Conservation (phyloP, 2,113 vertebrate genomes). For the Dryoscopus gambensis region DNA sequence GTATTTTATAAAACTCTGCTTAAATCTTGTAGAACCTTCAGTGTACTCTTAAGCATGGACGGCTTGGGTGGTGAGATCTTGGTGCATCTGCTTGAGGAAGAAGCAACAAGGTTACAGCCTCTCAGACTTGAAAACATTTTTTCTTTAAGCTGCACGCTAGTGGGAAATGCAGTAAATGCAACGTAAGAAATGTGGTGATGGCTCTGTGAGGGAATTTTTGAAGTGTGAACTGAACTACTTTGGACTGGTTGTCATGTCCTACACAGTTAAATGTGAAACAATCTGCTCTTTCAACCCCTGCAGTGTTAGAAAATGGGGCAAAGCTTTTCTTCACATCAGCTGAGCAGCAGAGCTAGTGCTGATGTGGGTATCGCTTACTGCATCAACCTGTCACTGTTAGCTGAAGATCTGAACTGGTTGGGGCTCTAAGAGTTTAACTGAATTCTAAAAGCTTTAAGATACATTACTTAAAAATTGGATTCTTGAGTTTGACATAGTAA, state of each 20-base stretch:
- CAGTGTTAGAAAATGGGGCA: neutral
- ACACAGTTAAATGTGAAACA: neutral
- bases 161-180: neutral
- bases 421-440: neutral
- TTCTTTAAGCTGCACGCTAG: neutral
- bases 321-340: neutral
- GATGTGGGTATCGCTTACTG: neutral
- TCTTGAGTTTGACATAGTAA: neutral
- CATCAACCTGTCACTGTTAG: neutral
- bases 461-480: neutral
- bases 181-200: neutral
- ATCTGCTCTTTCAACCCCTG: neutral
- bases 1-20: neutral
- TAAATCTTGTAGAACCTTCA: neutral
- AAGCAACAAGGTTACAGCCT: neutral
- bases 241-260: neutral
- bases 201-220: neutral
- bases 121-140: neutral
- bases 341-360: neutral
- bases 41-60: neutral
- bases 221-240: neutral
- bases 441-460: neutral
- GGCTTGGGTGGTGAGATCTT: neutral
- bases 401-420: neutral
- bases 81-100: neutral